Conservation (phyloP, 2,113 vertebrate genomes). For the Paedocypris sp. region DNA sequence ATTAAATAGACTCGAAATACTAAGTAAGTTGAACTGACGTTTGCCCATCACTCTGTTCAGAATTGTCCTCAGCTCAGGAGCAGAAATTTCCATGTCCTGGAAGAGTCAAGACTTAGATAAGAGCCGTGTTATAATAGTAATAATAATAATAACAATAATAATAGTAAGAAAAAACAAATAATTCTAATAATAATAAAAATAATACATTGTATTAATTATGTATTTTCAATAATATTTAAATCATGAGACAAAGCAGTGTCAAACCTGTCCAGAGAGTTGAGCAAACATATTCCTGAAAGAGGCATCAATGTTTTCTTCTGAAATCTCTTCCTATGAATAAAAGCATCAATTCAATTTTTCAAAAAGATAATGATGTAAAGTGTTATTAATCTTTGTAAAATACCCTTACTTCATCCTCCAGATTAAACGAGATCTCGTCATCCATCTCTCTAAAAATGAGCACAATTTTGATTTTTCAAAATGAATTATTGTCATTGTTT, state of each 20-base stretch:
- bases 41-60: slow-evolving; percentile 67
- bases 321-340: slow-evolving; percentile 52
- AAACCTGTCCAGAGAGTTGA: slow-evolving; percentile 64
- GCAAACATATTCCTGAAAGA: slow-evolving; percentile 66
- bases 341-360: neutral
- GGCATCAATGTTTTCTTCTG: slow-evolving; percentile 63
- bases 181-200: too few relatives aligned
- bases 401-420: slow-evolving; percentile 68
- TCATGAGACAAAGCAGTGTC: too few relatives aligned
- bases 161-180: neutral
- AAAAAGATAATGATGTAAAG: too few relatives aligned
- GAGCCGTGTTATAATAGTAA: too few relatives aligned
- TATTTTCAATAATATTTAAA: too few relatives aligned
- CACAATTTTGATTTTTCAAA: too few relatives aligned
- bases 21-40: slow-evolving; percentile 51
- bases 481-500: too few relatives aligned
- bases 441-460: slow-evolving; percentile 69
- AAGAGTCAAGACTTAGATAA: neutral
- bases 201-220: too few relatives aligned
- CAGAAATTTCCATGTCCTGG: slow-evolving; percentile 68
- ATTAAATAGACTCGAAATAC: neutral
- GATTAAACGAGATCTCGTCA: slow-evolving; percentile 55
- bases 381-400: too few relatives aligned
- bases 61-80: slow-evolving; percentile 59
- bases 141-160: neutral